Base-by-base conservation (phyloP, 2,113 vertebrate species). In the Tylochromis polylepis region DNA sequence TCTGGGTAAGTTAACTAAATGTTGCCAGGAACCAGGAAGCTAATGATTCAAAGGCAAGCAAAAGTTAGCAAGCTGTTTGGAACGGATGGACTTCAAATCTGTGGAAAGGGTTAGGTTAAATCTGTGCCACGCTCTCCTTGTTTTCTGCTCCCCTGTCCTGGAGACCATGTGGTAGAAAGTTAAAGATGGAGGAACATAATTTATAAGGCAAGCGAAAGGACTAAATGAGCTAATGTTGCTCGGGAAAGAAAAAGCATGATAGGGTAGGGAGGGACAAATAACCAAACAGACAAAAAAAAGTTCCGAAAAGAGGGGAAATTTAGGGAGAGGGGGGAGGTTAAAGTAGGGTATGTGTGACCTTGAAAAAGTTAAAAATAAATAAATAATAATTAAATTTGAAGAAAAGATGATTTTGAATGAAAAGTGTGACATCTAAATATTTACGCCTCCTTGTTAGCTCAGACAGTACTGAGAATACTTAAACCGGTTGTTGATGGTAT, bases 371-470 rank as follows among this genome's bases (percentile, higher is more conserved):
- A n/a, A n/a, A n/a, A n/a, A n/a, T n/a, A n/a, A n/a, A n/a, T n/a
- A n/a, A n/a, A n/a, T n/a, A n/a, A n/a, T n/a, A 20, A 27, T 18
- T 46, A 27, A 55, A 67, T 38, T 38, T 0, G 60, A 67, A 14
- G 57, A 38, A 83, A 78, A 84, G 57, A 4, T 27, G 41, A 29
- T 49, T 89, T 87, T 55, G 31, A 84, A 78, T 46, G 2, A 62
- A 51, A 36, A 51, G 70, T 38, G 85, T 67, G 85, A 92, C 79
- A 92, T 92, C 82, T 92, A 90, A 93, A 93, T 93, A 92, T 94
- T 93, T 93, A 80, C 41, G 20, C 72, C 83, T 89, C 82, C 86
- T 85, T 88, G 85, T 93, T 92, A 89, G 82, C 83, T 83, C 89
- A 86, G 84, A 72, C 70, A 27, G 72, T 79, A 90, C 89, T 89